Base-by-base conservation (phyloP, 2,888 invertebrate species). In the Pardosa pseudoannulata region DNA sequence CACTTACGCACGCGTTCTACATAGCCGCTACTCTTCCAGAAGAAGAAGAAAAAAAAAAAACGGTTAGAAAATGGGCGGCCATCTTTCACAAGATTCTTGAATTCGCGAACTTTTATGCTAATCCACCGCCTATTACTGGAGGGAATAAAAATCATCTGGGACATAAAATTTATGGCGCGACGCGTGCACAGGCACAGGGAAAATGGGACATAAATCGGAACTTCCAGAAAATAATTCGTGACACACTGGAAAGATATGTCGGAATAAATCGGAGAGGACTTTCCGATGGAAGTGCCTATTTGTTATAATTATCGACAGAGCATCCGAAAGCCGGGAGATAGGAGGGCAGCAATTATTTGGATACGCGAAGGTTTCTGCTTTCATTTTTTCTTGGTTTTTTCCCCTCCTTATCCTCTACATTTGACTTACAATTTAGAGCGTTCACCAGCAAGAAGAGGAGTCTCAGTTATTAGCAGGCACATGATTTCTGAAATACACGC, bases 131-230 rank as follows among this genome's bases (percentile, higher is more conserved):
- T 71, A 56, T 39, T 64, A 39, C 28, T 86, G 13, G 75, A 2
- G 46, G 23, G 56, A 6, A 56, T 16, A 16, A 56, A 70, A 79
- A 79, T 74, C 68, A 50, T 46, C 39, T 36, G 46, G 46, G 41
- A 41, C 41, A 70, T 39, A 71, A 39, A 72, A 56, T 75, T 87
- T 79, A 78, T 68, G 82, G 70, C 75, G 41, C 36, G 73, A 64
- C 62, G 75, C 75, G 70, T 71, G 41, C 70, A 62, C 62, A 39
- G 64, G 32, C 32, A 13, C 41, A 13, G 9, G 16, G 41, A 46
- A 56, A 85, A 85, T 85, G 73, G 83, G 78, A 68, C 73, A 78
- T 85, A 85, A 85, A 85, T 85, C 56, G 56, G 23, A 23, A 56
- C 56, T 56, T 19, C 6, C 56, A 56, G 56, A 56, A 56, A 56